Conservation (phyloP, 2,888 invertebrate genomes). For the Melieria omissa region DNA sequence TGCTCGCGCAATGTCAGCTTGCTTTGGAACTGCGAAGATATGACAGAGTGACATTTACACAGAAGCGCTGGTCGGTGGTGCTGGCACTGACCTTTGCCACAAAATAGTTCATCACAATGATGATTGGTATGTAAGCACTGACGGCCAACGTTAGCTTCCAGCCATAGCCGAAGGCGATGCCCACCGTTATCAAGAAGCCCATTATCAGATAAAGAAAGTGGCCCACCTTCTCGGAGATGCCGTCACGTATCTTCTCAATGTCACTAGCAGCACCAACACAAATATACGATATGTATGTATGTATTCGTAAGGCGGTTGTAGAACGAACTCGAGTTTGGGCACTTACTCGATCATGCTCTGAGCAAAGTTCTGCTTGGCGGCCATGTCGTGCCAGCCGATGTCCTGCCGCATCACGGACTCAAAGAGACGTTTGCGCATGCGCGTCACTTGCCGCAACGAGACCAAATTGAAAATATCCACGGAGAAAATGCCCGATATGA, state of each 20-base stretch:
- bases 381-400: slow-evolving; percentile 79
- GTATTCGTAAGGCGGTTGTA: too few relatives aligned
- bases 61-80: not conserved
- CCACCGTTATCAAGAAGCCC: slow-evolving; percentile 70
- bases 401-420: slow-evolving; percentile 77
- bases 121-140: slow-evolving; percentile 80
- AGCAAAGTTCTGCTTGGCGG: slow-evolving; percentile 78
- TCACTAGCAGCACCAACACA: slow-evolving; percentile 69
- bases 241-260: slow-evolving; percentile 83
- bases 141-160: slow-evolving; percentile 89
- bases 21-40: slow-evolving; percentile 71
- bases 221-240: slow-evolving; percentile 86
- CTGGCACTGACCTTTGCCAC: slow-evolving; percentile 75
- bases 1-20: slow-evolving; percentile 75
- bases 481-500: slow-evolving; percentile 73
- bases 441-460: slow-evolving; percentile 73
- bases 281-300: too few relatives aligned
- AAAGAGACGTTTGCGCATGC: slow-evolving; percentile 73
- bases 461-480: slow-evolving; percentile 76
- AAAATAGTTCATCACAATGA: slow-evolving; percentile 78
- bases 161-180: slow-evolving; percentile 82
- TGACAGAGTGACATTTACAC: too few relatives aligned
- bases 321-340: not conserved
- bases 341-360: slow-evolving; percentile 81
- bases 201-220: slow-evolving; percentile 74